Evolutionary conservation across 2,888 invertebrate species (phyloP).

Genomic region (Drosophila trichaetosa): DNA sequence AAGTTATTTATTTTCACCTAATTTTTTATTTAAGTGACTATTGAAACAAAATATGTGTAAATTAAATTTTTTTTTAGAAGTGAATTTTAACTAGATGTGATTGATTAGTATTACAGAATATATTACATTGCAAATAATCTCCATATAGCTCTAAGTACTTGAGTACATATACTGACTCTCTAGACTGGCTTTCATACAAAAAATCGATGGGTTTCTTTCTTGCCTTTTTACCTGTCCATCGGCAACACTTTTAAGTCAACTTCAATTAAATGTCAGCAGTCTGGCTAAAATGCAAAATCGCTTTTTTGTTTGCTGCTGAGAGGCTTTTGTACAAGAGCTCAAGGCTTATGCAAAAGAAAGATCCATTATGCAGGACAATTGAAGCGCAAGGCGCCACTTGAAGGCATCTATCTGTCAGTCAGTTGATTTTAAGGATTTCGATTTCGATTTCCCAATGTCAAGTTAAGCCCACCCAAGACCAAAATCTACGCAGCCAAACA

Average conservation of each 20-base stretch:
- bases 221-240: slow-evolving; percentile 8
- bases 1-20: neutral
- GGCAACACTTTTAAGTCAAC: slow-evolving; percentile 54
- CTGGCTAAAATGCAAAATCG: slow-evolving; percentile 53
- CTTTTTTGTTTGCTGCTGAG: slow-evolving; percentile 60
- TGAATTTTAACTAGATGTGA: neutral
- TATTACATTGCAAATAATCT: neutral
- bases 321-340: slow-evolving; percentile 53
- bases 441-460: slow-evolving; percentile 18
- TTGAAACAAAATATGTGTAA: neutral
- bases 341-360: slow-evolving; percentile 58
- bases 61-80: too few relatives aligned
- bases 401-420: slow-evolving; percentile 40
- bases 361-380: slow-evolving; percentile 73
- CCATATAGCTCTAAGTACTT: neutral
- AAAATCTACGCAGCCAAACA: slow-evolving; percentile 3
- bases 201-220: slow-evolving; percentile 20
- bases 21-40: neutral
- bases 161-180: neutral
- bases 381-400: slow-evolving; percentile 66
- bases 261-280: slow-evolving; percentile 67
- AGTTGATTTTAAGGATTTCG: slow-evolving; percentile 36
- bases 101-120: neutral
- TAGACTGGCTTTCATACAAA: neutral
- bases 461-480: slow-evolving; percentile 1